These are phyloP conservation scores for Megalops atlanticus DNA, from an alignment of 2,113 vertebrate genomes.

Conservation along the genomic window DNA sequence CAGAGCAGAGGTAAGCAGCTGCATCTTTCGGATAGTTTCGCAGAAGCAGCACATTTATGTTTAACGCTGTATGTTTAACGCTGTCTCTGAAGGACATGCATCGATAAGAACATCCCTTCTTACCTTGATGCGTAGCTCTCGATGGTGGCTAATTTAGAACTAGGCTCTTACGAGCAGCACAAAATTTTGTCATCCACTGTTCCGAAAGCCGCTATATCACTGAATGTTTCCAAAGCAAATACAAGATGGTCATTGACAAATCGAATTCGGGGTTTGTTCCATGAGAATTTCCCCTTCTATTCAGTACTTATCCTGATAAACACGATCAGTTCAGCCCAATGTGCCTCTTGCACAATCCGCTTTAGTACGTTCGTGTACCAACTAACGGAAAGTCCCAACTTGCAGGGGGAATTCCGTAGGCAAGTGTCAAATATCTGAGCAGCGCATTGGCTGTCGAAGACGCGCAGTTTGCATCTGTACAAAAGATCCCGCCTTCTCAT, in stretches of 20 bases:
- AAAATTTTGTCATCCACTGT: neutral
- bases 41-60: no score
- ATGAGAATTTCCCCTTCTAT: constrained; percentile 23
- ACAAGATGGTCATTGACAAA: neutral
- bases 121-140: neutral
- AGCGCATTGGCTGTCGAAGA: constrained; percentile 16
- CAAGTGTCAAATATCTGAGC: constrained; percentile 25
- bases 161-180: neutral
- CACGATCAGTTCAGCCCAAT: neutral
- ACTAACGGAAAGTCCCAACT: constrained; percentile 70
- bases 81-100: no score
- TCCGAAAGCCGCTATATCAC: neutral
- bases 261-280: constrained; percentile 28
- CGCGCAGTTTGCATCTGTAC: neutral
- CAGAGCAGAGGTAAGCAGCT: no score
- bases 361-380: neutral
- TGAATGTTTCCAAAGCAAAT: neutral
- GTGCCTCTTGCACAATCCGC: constrained; percentile 10
- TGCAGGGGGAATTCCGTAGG: constrained; percentile 71
- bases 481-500: constrained; percentile 8
- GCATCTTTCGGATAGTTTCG: no score
- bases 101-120: neutral
- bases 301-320: neutral
- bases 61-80: no score
- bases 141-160: neutral